phyloP scores from a whole-genome alignment of 2,797 vertebrate species.

The Anabas testudineus region DNA sequence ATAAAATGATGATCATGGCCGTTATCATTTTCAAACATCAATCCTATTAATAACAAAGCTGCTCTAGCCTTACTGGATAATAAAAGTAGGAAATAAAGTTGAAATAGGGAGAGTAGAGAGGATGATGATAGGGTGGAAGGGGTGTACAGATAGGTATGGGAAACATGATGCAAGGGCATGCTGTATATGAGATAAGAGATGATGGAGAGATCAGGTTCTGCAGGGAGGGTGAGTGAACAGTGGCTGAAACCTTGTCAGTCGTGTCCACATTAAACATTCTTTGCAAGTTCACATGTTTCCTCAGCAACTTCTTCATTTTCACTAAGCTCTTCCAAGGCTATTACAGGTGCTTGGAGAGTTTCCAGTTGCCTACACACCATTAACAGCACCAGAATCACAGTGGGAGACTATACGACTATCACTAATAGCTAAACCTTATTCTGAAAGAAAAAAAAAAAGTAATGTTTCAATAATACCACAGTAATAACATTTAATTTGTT shows the following conservation, averaged over 20 bases:
- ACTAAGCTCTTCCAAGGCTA: background rate
- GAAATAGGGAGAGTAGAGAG: background rate
- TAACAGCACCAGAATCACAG: background rate
- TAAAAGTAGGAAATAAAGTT: conserved; percentile 2
- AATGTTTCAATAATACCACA: background rate
- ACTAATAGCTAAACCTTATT: background rate
- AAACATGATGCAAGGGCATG: conserved; percentile 26
- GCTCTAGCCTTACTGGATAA: background rate
- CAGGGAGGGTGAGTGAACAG: background rate
- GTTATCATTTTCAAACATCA: conserved; percentile 13
- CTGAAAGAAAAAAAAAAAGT: background rate
- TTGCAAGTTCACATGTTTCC: conserved; percentile 17
- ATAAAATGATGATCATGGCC: background rate
- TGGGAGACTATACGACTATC: background rate
- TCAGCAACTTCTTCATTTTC: background rate
- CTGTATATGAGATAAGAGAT: conserved; percentile 13
- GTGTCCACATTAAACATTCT: background rate
- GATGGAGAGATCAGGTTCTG: conserved; percentile 16
- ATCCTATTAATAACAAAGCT: background rate
- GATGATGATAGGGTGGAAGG: background rate
- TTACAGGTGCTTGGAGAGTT: background rate
- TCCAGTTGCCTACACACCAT: conserved; percentile 6
- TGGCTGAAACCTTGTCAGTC: background rate
- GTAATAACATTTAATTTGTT: background rate
- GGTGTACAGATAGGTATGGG: background rate